Conservation (phyloP, 2,888 invertebrate species). For the Dryobota labecula region DNA sequence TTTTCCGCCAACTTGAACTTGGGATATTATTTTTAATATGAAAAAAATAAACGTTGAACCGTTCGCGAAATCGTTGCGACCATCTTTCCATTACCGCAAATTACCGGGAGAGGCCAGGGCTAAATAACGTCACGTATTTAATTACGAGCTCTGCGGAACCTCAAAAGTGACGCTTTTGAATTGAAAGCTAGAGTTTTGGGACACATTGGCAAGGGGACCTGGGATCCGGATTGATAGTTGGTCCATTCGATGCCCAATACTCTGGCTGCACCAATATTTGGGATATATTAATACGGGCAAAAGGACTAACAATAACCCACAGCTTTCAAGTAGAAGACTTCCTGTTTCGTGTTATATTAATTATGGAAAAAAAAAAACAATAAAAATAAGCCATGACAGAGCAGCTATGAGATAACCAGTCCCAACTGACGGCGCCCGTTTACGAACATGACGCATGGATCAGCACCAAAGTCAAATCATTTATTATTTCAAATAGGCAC, state of each 20-base stretch:
- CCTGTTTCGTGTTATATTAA: background rate
- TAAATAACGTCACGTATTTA: slow-evolving; percentile 89
- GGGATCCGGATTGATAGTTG: slow-evolving; percentile 14
- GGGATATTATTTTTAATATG: slow-evolving; percentile 70
- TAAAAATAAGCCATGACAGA: no score
- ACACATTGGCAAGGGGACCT: slow-evolving; percentile 66
- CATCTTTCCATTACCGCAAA: slow-evolving; percentile 83
- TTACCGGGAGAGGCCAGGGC: slow-evolving; percentile 78
- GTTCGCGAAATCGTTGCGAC: slow-evolving; percentile 76
- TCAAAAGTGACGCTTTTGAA: slow-evolving; percentile 82
- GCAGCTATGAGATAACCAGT: no score
- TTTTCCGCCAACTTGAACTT: slow-evolving; percentile 66
- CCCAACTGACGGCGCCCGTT: no score
- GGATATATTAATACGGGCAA: background rate
- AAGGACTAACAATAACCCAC: background rate
- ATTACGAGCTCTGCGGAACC: slow-evolving; percentile 81
- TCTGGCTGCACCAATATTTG: background rate
- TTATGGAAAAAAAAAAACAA: no score
- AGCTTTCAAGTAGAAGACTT: background rate
- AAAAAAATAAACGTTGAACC: slow-evolving; percentile 73
- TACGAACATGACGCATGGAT: no score
- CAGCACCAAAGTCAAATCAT: no score
- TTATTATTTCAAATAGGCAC: no score
- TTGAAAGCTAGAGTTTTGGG: slow-evolving; percentile 79
- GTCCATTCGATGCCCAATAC: slow-evolving; percentile 1